Percentiles rank a stretch among this genome's conserved stretches.
Evolutionary conservation across 2,888 invertebrate species (phyloP).

Genomic region (Microplitis manilae): DNA sequence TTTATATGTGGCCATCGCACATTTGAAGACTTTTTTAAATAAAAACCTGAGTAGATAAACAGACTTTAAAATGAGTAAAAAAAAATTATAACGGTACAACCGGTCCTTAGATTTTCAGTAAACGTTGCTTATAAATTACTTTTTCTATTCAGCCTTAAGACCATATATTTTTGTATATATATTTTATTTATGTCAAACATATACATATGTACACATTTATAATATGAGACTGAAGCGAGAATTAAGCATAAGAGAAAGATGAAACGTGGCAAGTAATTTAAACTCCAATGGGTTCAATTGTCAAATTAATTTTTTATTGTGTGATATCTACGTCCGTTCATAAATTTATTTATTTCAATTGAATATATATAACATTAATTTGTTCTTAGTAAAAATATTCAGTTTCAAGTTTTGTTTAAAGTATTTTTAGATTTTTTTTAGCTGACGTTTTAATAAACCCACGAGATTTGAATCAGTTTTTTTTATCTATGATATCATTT

Average conservation of each 20-base stretch:
- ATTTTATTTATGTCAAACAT: background rate
- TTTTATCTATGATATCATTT: too few species aligned
- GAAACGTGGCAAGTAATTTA: constrained; percentile 7
- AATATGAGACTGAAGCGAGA: background rate
- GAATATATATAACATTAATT: background rate
- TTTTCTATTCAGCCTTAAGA: background rate
- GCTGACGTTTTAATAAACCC: too few species aligned
- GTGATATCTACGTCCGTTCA: background rate
- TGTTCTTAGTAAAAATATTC: background rate
- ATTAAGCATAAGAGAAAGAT: background rate
- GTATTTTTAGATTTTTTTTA: too few species aligned
- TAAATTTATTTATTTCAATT: background rate
- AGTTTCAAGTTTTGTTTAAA: too few species aligned
- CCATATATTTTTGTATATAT: background rate
- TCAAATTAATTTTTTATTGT: background rate
- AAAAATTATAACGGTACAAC: background rate
- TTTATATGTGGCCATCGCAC: background rate
- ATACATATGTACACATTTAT: background rate
- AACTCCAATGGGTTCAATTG: background rate
- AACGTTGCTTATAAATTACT: background rate
- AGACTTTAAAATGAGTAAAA: background rate
- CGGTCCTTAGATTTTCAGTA: background rate
- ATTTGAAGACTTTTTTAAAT: background rate
- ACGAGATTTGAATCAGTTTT: too few species aligned
- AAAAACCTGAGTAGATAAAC: background rate